Conservation (phyloP, 2,888 invertebrate species). For the Linnaemya tessellans region DNA sequence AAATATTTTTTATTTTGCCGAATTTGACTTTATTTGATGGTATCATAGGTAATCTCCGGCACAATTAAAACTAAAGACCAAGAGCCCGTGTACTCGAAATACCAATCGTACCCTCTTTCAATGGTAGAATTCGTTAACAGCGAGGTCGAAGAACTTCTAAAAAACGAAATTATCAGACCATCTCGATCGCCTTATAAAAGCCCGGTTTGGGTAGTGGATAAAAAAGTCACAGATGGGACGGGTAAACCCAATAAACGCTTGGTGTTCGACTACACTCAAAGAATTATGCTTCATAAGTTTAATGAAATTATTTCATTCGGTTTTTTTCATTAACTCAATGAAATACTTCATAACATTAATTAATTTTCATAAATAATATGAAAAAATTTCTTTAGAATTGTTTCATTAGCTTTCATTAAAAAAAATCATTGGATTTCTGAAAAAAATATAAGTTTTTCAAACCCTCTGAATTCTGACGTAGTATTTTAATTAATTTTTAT, state of each 20-base stretch:
- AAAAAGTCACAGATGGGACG: neutral
- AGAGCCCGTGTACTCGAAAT: slow-evolving; percentile 3
- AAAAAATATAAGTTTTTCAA: no score
- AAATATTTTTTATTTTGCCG: slow-evolving; percentile 27
- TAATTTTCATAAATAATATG: no score
- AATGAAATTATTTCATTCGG: no score
- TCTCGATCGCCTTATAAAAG: no score
- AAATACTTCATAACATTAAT: no score
- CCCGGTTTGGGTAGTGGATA: slow-evolving; percentile 10
- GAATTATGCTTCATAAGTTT: no score
- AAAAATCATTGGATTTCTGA: no score
- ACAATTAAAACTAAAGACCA: slow-evolving; percentile 43
- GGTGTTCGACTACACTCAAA: neutral
- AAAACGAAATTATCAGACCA: slow-evolving; percentile 3
- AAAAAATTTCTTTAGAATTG: no score
- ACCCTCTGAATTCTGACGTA: no score
- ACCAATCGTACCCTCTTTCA: slow-evolving; percentile 35
- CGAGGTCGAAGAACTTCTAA: neutral
- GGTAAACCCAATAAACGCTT: slow-evolving; percentile 1
- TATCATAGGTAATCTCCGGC: slow-evolving; percentile 56
- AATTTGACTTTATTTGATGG: slow-evolving; percentile 33
- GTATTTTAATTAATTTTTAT: no score
- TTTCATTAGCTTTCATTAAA: no score
- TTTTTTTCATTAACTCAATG: no score
- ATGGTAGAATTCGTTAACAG: slow-evolving; percentile 21